Evolutionary conservation across 1,140 invertebrate genomes (phyloP).

Genomic region (Nymphalis io): DNA sequence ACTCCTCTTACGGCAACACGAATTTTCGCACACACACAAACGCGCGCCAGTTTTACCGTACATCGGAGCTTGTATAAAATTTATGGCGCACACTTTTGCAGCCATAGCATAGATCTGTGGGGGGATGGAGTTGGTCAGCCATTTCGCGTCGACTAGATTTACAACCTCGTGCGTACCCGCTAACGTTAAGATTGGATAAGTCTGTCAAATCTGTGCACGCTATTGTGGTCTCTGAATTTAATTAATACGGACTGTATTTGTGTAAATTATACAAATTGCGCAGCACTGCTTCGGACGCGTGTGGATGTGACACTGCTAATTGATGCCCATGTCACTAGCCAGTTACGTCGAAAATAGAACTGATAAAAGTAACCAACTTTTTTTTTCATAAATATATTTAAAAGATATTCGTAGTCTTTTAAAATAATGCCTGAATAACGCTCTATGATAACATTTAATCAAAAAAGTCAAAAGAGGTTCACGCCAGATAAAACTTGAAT

Average conservation of each 20-base stretch:
- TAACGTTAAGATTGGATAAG: constrained; percentile 68
- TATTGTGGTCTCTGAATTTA: constrained; percentile 47
- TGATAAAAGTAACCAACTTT: constrained; percentile 15
- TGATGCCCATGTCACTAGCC: constrained; percentile 34
- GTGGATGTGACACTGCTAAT: constrained; percentile 39
- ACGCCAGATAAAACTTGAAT: constrained; percentile 14
- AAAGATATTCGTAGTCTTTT: not conserved
- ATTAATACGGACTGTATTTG: constrained; percentile 48
- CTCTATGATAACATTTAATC: constrained; percentile 6
- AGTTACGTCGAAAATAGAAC: constrained; percentile 27
- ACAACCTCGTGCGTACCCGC: constrained; percentile 75
- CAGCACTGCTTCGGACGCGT: constrained; percentile 25
- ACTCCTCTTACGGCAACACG: constrained; percentile 69
- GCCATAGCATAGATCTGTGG: constrained; percentile 68
- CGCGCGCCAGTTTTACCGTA: constrained; percentile 71
- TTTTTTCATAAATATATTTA: constrained; percentile 6
- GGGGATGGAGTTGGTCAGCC: constrained; percentile 71
- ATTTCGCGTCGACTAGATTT: constrained; percentile 79
- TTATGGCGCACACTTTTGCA: constrained; percentile 80
- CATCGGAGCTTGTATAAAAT: constrained; percentile 76
- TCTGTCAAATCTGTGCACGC: constrained; percentile 49
- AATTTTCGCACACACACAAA: constrained; percentile 74
- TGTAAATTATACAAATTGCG: constrained; percentile 41
- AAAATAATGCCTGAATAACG: constrained; percentile 5
- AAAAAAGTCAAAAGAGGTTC: constrained; percentile 11